Percentiles rank a stretch among this genome's conserved stretches.
These are phyloP conservation scores for Falcunculus frontatus DNA, from an alignment of 2,113 vertebrate species.

Conservation along the genomic window DNA sequence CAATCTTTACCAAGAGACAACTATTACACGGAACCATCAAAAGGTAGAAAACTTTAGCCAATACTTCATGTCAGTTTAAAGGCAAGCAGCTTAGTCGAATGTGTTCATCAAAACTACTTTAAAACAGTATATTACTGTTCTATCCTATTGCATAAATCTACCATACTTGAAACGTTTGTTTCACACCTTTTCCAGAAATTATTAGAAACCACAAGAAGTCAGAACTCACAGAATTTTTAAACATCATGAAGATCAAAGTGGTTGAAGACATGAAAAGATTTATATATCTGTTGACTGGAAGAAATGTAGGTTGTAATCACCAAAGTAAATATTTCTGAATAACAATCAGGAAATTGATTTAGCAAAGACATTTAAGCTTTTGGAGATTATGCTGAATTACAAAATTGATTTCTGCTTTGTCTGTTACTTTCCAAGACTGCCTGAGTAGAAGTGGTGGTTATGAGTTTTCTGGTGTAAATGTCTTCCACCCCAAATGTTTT, in stretches of 20 bases:
- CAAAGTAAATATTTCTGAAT: neutral
- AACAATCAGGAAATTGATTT: neutral
- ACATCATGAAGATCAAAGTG: neutral
- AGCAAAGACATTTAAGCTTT: neutral
- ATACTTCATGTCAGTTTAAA: neutral
- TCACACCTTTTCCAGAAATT: neutral
- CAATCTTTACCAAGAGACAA: neutral
- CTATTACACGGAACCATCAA: accelerated
- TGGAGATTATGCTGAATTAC: neutral
- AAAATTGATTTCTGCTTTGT: neutral
- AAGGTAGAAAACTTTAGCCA: neutral
- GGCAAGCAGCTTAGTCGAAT: neutral
- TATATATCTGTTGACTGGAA: neutral
- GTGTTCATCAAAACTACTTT: neutral
- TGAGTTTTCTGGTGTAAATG: neutral
- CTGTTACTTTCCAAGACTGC: neutral
- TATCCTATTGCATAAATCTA: neutral
- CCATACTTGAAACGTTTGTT: neutral
- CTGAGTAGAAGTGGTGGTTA: neutral
- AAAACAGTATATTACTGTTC: neutral
- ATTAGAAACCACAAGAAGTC: neutral
- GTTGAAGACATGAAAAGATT: neutral
- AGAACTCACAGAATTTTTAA: neutral
- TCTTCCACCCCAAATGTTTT: neutral
- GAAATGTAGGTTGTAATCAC: neutral